Conservation (phyloP, 2,797 vertebrate genomes). For the Aphelocoma californica region DNA sequence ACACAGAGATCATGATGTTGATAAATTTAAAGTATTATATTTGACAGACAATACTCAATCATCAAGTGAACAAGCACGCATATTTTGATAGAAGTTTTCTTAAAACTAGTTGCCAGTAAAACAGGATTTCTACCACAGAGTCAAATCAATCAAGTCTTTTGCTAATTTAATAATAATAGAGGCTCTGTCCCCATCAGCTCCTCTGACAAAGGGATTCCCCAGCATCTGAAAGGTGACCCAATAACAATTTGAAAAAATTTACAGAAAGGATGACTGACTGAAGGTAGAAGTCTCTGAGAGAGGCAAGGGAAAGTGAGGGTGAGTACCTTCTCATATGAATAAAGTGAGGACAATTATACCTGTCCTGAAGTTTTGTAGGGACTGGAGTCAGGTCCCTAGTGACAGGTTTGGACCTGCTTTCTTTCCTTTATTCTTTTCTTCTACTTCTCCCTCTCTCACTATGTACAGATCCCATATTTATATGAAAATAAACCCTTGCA, state of each 20-base stretch:
- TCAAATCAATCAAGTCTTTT: background rate
- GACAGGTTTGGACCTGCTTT: background rate
- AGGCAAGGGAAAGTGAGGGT: background rate
- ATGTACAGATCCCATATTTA: background rate
- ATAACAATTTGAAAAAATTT: background rate
- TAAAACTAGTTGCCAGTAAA: background rate
- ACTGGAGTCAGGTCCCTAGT: background rate
- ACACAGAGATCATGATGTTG: background rate
- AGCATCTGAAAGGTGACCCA: background rate
- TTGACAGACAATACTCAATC: background rate
- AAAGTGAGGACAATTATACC: background rate
- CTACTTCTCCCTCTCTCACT: background rate
- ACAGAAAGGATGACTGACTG: background rate
- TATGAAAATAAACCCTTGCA: background rate
- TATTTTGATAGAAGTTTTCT: background rate
- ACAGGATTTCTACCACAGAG: background rate
- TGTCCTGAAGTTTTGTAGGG: background rate
- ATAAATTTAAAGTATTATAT: background rate
- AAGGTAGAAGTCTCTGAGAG: background rate
- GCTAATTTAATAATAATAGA: background rate
- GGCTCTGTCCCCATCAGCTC: background rate
- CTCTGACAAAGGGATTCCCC: background rate
- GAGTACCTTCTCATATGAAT: background rate
- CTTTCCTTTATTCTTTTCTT: background rate
- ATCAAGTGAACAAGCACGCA: background rate